These are phyloP conservation scores for Drosophila teissieri DNA, from an alignment of 1,140 invertebrate genomes.

Conservation along the genomic window DNA sequence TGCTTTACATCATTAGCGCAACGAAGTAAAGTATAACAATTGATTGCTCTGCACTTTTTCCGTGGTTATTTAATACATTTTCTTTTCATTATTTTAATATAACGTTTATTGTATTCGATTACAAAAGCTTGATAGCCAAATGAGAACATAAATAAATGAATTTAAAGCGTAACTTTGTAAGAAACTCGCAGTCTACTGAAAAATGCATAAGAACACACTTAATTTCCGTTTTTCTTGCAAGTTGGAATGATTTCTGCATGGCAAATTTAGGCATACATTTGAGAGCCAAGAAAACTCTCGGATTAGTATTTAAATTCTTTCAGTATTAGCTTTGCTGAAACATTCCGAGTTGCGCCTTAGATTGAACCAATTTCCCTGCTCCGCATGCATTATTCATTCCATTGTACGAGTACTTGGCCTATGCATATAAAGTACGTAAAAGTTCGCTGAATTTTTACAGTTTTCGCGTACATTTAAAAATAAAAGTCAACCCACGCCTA, in stretches of 20 bases:
- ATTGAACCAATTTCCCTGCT: constrained; percentile 35
- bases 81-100: no score
- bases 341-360: constrained; percentile 13
- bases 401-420: constrained; percentile 36
- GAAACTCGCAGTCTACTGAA: no score
- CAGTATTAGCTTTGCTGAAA: constrained; percentile 10
- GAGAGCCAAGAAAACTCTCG: not conserved
- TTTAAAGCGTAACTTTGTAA: no score
- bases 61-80: no score
- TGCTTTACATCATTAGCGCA: no score
- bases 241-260: constrained; percentile 3
- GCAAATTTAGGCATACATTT: not conserved
- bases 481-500: constrained; percentile 17
- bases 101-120: no score
- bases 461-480: constrained; percentile 43
- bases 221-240: not conserved
- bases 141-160: no score
- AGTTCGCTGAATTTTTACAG: constrained; percentile 20
- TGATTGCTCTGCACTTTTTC: no score
- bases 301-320: constrained; percentile 17
- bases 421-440: constrained; percentile 46
- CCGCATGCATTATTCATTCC: constrained; percentile 47
- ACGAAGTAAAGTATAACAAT: no score
- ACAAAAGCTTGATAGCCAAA: no score
- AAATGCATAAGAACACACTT: no score